These are phyloP conservation scores for Microplitis demolitor DNA, from an alignment of 1,140 invertebrate species.

Conservation along the genomic window DNA sequence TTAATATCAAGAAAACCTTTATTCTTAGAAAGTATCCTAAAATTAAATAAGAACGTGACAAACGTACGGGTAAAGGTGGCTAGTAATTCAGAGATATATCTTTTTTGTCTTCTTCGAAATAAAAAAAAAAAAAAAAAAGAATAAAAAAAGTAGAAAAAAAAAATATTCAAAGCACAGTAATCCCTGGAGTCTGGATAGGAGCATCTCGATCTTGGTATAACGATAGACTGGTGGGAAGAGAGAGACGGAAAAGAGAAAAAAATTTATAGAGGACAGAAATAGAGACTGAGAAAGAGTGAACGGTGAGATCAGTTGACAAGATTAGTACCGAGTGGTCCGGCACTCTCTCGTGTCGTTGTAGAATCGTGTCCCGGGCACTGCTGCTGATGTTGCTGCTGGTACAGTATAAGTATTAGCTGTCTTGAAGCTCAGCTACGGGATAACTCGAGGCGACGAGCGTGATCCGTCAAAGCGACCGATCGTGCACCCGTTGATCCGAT, in stretches of 20 bases:
- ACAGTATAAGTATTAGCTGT: conserved; percentile 5
- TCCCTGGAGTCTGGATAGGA: background rate
- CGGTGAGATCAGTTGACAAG: conserved; percentile 27
- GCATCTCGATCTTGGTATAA: conserved; percentile 18
- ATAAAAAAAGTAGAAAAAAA: too few relatives aligned
- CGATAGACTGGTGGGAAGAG: background rate
- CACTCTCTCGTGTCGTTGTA: conserved; percentile 16
- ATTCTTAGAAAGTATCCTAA: conserved; percentile 4
- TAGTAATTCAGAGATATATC: conserved; percentile 7
- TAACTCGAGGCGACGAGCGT: conserved; percentile 25
- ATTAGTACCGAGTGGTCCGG: conserved; percentile 24
- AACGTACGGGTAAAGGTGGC: background rate
- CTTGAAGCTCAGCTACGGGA: conserved; percentile 6
- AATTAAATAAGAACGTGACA: conserved; percentile 5
- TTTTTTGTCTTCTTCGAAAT: background rate
- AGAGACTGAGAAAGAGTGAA: background rate
- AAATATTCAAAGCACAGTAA: background rate
- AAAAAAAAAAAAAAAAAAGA: background rate
- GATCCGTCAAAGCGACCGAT: conserved; percentile 30
- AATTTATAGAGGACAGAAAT: background rate
- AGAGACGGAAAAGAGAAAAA: background rate
- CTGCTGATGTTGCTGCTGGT: background rate
- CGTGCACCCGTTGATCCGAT: conserved; percentile 22
- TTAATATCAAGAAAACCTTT: background rate
- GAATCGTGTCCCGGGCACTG: conserved; percentile 28